phyloP scores from a whole-genome alignment of 2,113 vertebrate species.

The Hydrolagus affinis region DNA sequence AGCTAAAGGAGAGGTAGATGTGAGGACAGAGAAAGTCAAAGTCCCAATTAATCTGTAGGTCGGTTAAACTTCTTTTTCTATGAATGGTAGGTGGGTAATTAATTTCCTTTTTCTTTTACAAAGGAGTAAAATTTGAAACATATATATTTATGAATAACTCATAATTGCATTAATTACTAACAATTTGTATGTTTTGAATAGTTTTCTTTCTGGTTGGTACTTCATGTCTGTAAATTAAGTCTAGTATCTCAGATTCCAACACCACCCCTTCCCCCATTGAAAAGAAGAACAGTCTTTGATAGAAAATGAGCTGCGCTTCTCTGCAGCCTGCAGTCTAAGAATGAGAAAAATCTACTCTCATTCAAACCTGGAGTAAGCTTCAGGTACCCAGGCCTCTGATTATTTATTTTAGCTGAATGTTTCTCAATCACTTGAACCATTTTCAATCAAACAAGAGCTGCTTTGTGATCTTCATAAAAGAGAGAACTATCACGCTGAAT shows the following conservation, averaged over 20 bases:
- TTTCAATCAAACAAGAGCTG: too few relatives aligned
- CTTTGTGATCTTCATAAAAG: too few relatives aligned
- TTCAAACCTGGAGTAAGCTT: background rate
- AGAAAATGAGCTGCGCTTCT: background rate
- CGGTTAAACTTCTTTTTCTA: background rate
- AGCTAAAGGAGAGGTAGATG: background rate
- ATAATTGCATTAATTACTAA: conserved; percentile 10
- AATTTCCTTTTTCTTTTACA: background rate
- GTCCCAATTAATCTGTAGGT: background rate
- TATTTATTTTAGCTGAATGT: background rate
- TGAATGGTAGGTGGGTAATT: background rate
- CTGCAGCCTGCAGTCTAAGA: background rate
- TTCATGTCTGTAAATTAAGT: background rate
- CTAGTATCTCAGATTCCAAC: background rate
- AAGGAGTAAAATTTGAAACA: background rate
- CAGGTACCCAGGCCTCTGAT: background rate
- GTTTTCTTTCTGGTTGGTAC: background rate
- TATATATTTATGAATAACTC: conserved; percentile 6
- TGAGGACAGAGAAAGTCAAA: background rate
- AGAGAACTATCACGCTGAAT: too few relatives aligned
- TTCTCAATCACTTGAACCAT: background rate
- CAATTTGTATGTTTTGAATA: background rate
- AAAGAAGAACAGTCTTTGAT: background rate
- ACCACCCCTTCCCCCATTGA: background rate
- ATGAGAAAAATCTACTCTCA: too few relatives aligned